Evolutionary conservation across 2,888 invertebrate genomes (phyloP), one percentile per base, ranked within the genome.

Genomic region (Venustoraphidia nigricollis): DNA sequence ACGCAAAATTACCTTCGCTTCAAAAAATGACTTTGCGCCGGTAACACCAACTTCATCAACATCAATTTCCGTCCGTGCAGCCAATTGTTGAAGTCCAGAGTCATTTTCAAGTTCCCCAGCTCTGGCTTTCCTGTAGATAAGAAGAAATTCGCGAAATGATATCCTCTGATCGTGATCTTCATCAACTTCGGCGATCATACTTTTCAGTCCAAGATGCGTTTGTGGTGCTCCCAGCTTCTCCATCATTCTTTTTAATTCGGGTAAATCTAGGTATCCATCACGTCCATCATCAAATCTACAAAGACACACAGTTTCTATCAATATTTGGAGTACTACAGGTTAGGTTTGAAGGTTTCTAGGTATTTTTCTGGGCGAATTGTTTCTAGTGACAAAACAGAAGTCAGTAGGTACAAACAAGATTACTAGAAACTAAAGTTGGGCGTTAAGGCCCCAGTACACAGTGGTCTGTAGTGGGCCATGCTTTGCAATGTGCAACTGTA

Each of bases 171-270:
- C 90, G 38, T 77, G 75, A 61, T 91, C 90, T 63, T 89, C 90
- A 62, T 90, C 90, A 5, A 90, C 87, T 66, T 90, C 90, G 52
- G 84, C 77, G 60, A 96, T 96, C 93, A 96, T 95, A 37, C 82
- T 83, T 66, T 96, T 96, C 34, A 96, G 75, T 0, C 90, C 90
- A 47, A 96, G 72, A 67, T 96, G 95, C 0, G 96, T 96, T 68
- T 96, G 96, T 10, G 96, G 95, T 2, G 90, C 93, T 9, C 90
- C 92, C 48, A 96, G 69, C 52, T 89, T 83, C 67, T 96, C 96
- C 95, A 95, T 95, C 93, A 95, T 94, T 34, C 84, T 72, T 66
- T 96, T 96, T 54, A 96, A 71, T 67, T 96, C 95, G 34, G 78
- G 78, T 54, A 96, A 70, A 66, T 92, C 91, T 56, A 96, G 76